phyloP scores from a whole-genome alignment of 2,113 vertebrate genomes.

The Phoxinus phoxinus region DNA sequence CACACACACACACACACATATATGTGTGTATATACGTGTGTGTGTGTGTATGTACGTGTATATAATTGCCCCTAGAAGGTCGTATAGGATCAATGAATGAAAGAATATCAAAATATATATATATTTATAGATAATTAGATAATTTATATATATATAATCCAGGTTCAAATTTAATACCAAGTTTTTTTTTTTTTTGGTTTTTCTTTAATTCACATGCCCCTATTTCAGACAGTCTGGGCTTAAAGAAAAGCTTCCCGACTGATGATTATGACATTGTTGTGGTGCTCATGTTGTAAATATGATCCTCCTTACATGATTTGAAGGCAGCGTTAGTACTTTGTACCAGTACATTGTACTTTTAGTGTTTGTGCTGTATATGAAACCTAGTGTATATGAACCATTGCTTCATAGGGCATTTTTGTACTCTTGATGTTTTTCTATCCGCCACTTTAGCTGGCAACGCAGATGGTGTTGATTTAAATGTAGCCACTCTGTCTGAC shows the following conservation, averaged over 20 bases:
- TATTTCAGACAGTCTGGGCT: neutral
- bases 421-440: neutral
- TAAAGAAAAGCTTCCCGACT: neutral
- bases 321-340: slow-evolving; percentile 1
- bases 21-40: too few relatives aligned
- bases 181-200: too few relatives aligned
- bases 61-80: too few relatives aligned
- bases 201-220: neutral
- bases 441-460: neutral
- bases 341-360: neutral
- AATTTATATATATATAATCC: too few relatives aligned
- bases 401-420: slow-evolving; percentile 20
- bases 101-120: too few relatives aligned
- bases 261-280: neutral
- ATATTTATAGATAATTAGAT: too few relatives aligned
- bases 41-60: too few relatives aligned
- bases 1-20: too few relatives aligned
- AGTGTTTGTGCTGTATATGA: neutral
- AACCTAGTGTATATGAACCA: neutral
- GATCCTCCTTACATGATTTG: neutral
- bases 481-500: slow-evolving; percentile 17
- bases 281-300: neutral
- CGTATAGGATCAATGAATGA: too few relatives aligned
- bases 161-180: too few relatives aligned
- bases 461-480: slow-evolving; percentile 33